Percentiles rank a stretch among this genome's conserved stretches.
phyloP scores from a whole-genome alignment of 2,888 invertebrate species.

The Dryobota labecula region DNA sequence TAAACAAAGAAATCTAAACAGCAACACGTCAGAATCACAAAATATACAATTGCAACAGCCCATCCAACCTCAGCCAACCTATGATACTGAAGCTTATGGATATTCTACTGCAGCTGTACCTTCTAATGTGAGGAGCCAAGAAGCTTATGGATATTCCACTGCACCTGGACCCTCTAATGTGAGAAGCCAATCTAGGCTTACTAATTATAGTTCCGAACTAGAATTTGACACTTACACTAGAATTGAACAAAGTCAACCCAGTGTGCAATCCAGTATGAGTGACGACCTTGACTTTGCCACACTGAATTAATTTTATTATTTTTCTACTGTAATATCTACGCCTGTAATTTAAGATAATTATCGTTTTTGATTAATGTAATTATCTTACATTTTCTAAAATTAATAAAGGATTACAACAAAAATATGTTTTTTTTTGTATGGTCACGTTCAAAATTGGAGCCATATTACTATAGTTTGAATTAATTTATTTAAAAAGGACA shows the following conservation, averaged over 20 bases:
- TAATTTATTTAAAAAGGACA: constrained; percentile 44
- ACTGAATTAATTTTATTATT: constrained; percentile 52
- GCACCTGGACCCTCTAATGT: constrained; percentile 44
- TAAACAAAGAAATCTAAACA: too few relatives aligned
- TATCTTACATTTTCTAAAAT: constrained; percentile 41
- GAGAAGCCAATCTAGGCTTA: constrained; percentile 46
- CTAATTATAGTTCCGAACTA: constrained; percentile 48
- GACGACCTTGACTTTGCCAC: constrained; percentile 48
- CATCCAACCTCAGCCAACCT: constrained; percentile 51
- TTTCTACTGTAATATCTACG: constrained; percentile 43
- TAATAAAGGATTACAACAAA: constrained; percentile 32
- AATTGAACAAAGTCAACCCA: constrained; percentile 54
- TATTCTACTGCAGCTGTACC: constrained; percentile 49
- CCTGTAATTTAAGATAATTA: constrained; percentile 50
- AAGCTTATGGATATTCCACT: constrained; percentile 53
- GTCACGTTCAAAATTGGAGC: constrained; percentile 43
- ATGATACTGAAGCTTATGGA: constrained; percentile 47
- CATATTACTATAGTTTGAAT: constrained; percentile 43
- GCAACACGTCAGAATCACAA: constrained; percentile 50
- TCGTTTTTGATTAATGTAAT: constrained; percentile 44
- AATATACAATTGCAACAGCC: constrained; percentile 46
- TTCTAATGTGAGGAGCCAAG: constrained; percentile 45
- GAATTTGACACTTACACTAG: constrained; percentile 48
- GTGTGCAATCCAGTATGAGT: constrained; percentile 53
- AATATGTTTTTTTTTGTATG: constrained; percentile 12